Conservation (phyloP, 2,888 invertebrate genomes). For the Cheilosia grossa region DNA sequence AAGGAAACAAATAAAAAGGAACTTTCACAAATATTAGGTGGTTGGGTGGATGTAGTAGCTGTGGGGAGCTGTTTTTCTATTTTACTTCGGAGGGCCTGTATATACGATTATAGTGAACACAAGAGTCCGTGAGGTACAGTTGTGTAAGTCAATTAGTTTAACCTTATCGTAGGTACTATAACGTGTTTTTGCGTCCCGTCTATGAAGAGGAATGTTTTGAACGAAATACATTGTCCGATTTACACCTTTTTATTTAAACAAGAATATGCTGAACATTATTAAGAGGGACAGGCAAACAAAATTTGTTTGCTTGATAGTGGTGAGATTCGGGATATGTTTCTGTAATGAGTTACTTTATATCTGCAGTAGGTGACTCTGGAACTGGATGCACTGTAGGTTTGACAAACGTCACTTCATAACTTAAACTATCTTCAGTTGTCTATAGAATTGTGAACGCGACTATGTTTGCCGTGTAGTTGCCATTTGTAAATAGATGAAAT, state of each 20-base stretch:
- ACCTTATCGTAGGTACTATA: neutral
- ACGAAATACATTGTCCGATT: neutral
- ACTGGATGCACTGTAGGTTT: too few relatives aligned
- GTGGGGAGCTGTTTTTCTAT: neutral
- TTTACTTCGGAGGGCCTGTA: neutral
- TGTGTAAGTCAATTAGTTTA: neutral
- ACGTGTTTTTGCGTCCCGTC: neutral
- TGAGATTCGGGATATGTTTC: neutral
- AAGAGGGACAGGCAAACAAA: neutral
- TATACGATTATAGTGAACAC: too few relatives aligned
- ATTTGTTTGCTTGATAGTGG: neutral
- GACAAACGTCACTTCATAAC: too few relatives aligned
- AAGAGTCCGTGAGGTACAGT: neutral
- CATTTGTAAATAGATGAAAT: too few relatives aligned
- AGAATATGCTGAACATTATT: neutral
- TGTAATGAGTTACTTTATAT: too few relatives aligned
- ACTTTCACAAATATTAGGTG: neutral
- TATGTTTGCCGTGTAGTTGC: too few relatives aligned
- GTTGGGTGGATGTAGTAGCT: neutral
- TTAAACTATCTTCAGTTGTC: too few relatives aligned
- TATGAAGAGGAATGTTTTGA: neutral
- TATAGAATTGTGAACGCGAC: too few relatives aligned
- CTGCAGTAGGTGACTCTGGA: too few relatives aligned
- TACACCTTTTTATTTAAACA: neutral
- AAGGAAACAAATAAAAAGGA: slow-evolving; percentile 6